Evolutionary conservation across 2,888 invertebrate genomes (phyloP), one percentile per base, ranked within the genome.

Genomic region (Oscheius sp.): DNA sequence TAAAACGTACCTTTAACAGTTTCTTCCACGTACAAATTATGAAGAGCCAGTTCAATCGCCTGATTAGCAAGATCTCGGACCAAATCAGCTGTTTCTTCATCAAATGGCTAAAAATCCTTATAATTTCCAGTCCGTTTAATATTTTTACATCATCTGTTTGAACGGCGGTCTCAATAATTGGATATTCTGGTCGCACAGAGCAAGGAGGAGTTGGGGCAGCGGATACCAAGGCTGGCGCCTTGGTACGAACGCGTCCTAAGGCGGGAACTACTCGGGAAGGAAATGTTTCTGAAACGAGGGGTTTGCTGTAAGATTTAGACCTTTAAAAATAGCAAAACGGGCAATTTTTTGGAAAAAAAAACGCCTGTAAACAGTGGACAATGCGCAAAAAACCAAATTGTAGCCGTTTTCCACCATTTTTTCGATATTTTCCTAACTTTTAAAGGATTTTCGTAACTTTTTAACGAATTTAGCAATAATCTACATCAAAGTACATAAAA

Each of bases 101-200:
- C 79, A 23, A 79, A 79, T n/a, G 68, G 58, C 79, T 79, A 71
- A 55, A 75, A 21, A 55, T 58, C 49, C 7, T 13, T 16, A 27
- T 29, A 13, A n/a, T 35, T 35, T 35, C 35, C 35, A 6, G 3
- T 35, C 35, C 9, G 3, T 35, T 35, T 35, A 3, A 71, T n/a
- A 25, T 16, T 21, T 43, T 18, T 61, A 80, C 79, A 63, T 80
- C 77, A 45, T 80, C 79, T 9, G 79, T 80, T 46, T 80, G 79
- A 21, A 80, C 76, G n/a, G 58, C 76, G 29, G 73, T 76, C 18
- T 76, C 71, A 9, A 80, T 76, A 46, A 77, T 80, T 16, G 75
- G 76, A 61, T 77, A 80, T 12, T 75, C 69, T 21, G 66, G 46
- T 63, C 76, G 49, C 1, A 74, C 61, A 23, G 77, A 76, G 12